Conservation (phyloP, 2,888 invertebrate genomes). For the Phorcus lineatus region DNA sequence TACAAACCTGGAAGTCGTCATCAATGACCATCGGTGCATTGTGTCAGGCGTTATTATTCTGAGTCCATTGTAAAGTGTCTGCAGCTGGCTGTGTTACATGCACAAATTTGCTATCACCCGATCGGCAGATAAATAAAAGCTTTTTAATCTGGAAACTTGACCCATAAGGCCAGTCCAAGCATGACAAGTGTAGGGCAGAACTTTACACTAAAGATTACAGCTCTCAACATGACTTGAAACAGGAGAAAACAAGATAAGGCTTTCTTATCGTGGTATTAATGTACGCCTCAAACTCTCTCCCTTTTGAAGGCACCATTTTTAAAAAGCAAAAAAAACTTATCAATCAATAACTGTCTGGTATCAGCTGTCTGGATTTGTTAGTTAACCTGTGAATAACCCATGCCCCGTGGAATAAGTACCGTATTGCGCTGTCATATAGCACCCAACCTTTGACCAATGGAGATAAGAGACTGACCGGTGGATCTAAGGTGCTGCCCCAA, state of each 20-base stretch:
- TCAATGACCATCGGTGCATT: not conserved
- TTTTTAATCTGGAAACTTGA: constrained; percentile 18
- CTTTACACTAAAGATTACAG: constrained; percentile 9
- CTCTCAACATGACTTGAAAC: constrained; percentile 8
- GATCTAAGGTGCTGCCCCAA: constrained; percentile 4
- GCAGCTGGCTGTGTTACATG: not conserved
- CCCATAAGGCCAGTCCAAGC: constrained; percentile 11
- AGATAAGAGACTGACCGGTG: not conserved
- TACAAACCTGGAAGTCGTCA: not conserved
- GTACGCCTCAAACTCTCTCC: not conserved
- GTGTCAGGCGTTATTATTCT: not conserved
- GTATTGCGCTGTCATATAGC: not conserved
- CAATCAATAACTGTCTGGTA: no score
- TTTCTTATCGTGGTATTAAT: not conserved
- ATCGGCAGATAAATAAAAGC: constrained; percentile 20
- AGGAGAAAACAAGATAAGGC: constrained; percentile 1
- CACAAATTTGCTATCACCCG: not conserved
- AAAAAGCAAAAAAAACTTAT: no score
- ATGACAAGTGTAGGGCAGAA: constrained; percentile 1
- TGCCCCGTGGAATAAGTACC: not conserved
- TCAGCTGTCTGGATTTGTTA: not conserved
- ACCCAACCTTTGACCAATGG: not conserved
- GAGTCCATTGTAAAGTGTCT: no score
- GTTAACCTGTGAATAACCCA: not conserved
- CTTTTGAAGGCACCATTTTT: not conserved